Evolutionary conservation across 2,888 invertebrate species (phyloP), one percentile per base, ranked within the genome.

Genomic region (Scaeva pyrastri): DNA sequence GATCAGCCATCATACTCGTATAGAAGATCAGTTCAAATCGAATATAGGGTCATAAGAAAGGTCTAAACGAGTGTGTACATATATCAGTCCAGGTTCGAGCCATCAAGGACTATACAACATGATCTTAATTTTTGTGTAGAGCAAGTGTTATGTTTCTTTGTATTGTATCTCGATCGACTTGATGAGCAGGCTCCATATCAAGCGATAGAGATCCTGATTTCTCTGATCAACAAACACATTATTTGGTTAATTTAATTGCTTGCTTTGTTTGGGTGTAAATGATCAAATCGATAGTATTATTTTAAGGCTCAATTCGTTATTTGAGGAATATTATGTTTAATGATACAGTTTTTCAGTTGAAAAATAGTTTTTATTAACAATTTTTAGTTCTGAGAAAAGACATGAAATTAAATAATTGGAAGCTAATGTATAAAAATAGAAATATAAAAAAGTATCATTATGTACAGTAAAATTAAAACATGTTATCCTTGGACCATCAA

Each of bases 171-270:
- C 60, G 72, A 80, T 85, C 70, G 36, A 72, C 45, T 26, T 70
- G 85, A 85, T 85, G 80, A 73, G 62, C 68, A 80, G 72, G 43
- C 60, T 60, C 80, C 62, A 85, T 23, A 23, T 80, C 76, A 62
- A 62, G 66, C 55, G 80, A 76, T 76, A 76, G 72, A 68, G 72
- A 73, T 85, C 72, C 75, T 52, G 45, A 1, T 23, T 41, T 41
- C 10, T 11, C 21, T 1, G 16, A 16, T 55, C 26, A 48, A 58
- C 71, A n/a, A n/a, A 45, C 58, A 41, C 64, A 79, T 70, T 62
- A 71, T 71, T 79, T 60, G 68, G 76, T 72, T 72, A 73, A 76
- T 85, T 85, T 85, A 85, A 85, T 85, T 85, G 76, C 76, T 48
- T 60, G 72, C 76, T 36, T 75, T 75, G 74, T 79, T 71, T 72